Evolutionary conservation across 2,797 vertebrate species (phyloP), one percentile per base, ranked within the genome.

Genomic region (Schizothorax lantsangensis): DNA sequence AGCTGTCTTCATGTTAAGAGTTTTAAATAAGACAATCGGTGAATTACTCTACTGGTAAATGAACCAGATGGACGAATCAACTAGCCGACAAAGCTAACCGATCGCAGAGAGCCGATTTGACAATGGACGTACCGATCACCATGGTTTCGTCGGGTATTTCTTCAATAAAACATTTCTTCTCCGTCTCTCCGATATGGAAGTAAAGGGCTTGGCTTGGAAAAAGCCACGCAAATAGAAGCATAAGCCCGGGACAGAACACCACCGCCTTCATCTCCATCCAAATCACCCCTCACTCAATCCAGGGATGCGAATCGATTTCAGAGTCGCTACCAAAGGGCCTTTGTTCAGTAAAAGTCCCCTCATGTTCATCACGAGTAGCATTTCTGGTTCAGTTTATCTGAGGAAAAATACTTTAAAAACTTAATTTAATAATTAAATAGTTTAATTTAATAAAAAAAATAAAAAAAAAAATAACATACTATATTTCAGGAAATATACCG

Each of bases 121-220:
- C 86, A 87, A 72, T 62, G 43, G 26, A 72, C 95, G 93, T 90
- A 97, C 97, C 97, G 84, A 97, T 97, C 23, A 98, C 97, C 97
- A 98, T 98, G 79, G 97, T 98, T 92, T 98, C 97, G 84, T 98
- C 97, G 0, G 97, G 97, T 85, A 98, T 98, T 86, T 98, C 97
- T 90, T 97, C 97, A 86, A 97, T 98, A 91, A 98, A 98, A 87
- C 97, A 98, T 85, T 97, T 97, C 83, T 97, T 98, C 94, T 98
- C 97, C 0, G 97, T 98, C 93, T 98, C 97, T 23, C 97, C 97
- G 40, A 98, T 98, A 90, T 98, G 97, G 88, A 98, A 98, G 71
- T 98, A 98, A 0, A 98, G 96, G 0, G 94, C 95, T 3, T 83
- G 72, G 26, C 91, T 89, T 26, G 94, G 88, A 59, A 88, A 85